Conservation (phyloP, 2,113 vertebrate genomes). For the Pomatorhinus ruficollis region DNA sequence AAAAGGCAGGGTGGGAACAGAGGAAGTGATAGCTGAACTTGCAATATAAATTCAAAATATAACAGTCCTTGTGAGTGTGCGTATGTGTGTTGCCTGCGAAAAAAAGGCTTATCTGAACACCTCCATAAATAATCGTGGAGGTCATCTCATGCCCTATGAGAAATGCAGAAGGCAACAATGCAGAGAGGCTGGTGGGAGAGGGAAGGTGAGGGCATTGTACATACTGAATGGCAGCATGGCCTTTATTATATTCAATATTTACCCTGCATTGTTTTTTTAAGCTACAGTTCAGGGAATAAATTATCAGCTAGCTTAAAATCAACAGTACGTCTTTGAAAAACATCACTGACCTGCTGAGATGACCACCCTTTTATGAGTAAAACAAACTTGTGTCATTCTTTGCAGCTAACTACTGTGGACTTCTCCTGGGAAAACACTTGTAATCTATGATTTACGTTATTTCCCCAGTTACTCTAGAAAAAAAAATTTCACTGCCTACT, state of each 20-base stretch:
- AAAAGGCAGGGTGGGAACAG: conserved; percentile 61
- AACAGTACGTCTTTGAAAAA: background rate
- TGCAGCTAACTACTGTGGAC: background rate
- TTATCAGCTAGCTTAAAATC: background rate
- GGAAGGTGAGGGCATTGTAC: conserved; percentile 14
- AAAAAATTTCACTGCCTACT: background rate
- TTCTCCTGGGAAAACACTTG: background rate
- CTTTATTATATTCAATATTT: conserved; percentile 13
- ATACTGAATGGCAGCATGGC: background rate
- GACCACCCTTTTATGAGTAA: background rate
- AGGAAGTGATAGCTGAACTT: conserved; percentile 52
- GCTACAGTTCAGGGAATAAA: background rate
- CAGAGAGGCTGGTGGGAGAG: background rate
- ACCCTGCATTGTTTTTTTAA: background rate
- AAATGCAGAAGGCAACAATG: conserved; percentile 10
- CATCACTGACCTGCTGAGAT: background rate
- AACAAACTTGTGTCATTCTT: background rate
- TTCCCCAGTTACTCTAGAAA: background rate
- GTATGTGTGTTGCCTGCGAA: background rate
- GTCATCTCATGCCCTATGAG: background rate
- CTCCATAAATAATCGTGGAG: background rate
- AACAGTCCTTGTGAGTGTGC: background rate
- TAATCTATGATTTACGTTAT: background rate
- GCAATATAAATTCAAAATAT: conserved; percentile 25
- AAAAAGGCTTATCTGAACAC: conserved; percentile 40